phyloP scores from a whole-genome alignment of 2,113 vertebrate species.

The Odontesthes bonariensis region DNA sequence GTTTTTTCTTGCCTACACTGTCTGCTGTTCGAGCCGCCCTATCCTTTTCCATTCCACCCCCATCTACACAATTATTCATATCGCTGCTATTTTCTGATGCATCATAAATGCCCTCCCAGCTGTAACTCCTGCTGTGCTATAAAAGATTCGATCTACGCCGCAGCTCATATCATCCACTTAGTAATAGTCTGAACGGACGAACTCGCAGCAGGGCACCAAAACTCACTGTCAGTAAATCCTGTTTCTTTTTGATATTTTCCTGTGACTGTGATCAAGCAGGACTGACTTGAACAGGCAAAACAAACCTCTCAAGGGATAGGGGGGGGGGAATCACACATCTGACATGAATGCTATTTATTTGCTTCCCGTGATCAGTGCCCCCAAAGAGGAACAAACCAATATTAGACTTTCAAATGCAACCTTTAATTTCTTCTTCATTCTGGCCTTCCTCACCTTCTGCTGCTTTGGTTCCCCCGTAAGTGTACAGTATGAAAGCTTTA shows the following conservation, averaged over 20 bases:
- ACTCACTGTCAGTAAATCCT: slow-evolving; percentile 24
- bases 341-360: slow-evolving; percentile 43
- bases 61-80: slow-evolving; percentile 37
- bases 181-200: slow-evolving; percentile 27
- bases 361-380: slow-evolving; percentile 58
- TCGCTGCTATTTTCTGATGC: slow-evolving; percentile 24
- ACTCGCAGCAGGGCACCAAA: slow-evolving; percentile 18
- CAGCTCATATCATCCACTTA: slow-evolving; percentile 24
- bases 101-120: slow-evolving; percentile 24
- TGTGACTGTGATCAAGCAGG: slow-evolving; percentile 36
- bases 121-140: slow-evolving; percentile 10
- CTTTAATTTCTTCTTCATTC: slow-evolving; percentile 2
- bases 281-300: slow-evolving; percentile 19
- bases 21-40: slow-evolving; percentile 1
- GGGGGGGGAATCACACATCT: slow-evolving; percentile 32
- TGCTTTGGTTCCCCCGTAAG: neutral
- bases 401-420: slow-evolving; percentile 37
- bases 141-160: slow-evolving; percentile 20
- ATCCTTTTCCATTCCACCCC: slow-evolving; percentile 23
- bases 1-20: neutral
- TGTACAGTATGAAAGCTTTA: neutral
- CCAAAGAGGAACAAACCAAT: slow-evolving; percentile 36
- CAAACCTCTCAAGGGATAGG: slow-evolving; percentile 21
- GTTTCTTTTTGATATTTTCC: slow-evolving; percentile 17
- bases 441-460: neutral